Conservation (phyloP, 2,797 vertebrate genomes). For the Sebastes miniatus region DNA sequence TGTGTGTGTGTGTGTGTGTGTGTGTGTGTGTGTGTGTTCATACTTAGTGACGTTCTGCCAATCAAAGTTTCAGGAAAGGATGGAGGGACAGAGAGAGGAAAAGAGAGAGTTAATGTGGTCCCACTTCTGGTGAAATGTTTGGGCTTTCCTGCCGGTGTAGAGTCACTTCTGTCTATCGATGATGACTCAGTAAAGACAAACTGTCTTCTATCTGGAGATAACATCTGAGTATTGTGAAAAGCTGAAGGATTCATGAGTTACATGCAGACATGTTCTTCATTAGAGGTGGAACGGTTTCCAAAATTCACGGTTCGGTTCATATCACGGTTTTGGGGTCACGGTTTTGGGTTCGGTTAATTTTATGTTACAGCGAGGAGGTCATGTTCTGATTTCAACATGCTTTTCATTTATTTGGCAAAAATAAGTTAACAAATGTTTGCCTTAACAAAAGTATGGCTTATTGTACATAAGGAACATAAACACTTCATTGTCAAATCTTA, state of each 20-base stretch:
- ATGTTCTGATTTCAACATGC: too few species aligned
- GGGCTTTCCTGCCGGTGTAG: neutral
- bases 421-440: too few species aligned
- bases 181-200: neutral
- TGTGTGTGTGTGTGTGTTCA: neutral
- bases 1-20: neutral
- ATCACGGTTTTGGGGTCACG: too few species aligned
- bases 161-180: neutral
- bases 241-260: neutral
- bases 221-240: neutral
- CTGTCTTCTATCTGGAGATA: neutral
- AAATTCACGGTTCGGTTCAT: too few species aligned
- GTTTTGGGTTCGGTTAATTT: too few species aligned
- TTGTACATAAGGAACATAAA: too few species aligned
- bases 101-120: neutral
- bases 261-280: too few species aligned
- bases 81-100: neutral
- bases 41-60: conserved; percentile 28
- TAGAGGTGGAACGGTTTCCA: too few species aligned
- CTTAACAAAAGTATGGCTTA: too few species aligned
- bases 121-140: neutral
- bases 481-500: too few species aligned
- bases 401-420: too few species aligned
- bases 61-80: conserved; percentile 24
- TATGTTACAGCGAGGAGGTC: too few species aligned